Base-by-base conservation (phyloP, 2,888 invertebrate species). In the Dolichopus griseipennis region DNA sequence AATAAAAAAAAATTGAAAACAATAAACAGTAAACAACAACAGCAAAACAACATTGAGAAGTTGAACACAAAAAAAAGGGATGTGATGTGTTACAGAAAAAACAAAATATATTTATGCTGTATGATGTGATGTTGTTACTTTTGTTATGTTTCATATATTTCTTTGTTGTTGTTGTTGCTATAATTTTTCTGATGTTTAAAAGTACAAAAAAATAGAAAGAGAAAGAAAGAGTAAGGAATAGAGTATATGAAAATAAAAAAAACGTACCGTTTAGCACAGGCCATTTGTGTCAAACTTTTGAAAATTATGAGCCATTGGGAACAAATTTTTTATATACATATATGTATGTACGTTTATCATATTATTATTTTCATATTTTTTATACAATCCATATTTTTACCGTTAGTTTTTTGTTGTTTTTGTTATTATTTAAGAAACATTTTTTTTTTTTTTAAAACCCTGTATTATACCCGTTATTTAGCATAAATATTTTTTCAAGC, bases 221-320 rank as follows among this genome's bases (percentile, higher is more conserved):
- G 27, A 27, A 27, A 27, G 27, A 27, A 4, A 27, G 27, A 27
- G 27, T 2, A 5, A 27, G 27, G 5, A 5, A 27, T 27, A 27
- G 27, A 27, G 27, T 4, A 27, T 27, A 27, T 27, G 27, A 27
- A 27, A 27, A n/a, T 12, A 15, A 43, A 43, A 5, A 6, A 52
- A 52, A 52, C 9, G 15, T 18, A 63, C 15, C 63, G 27, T 63
- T 63, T 63, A 63, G 63, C 63, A 63, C 63, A 63, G 63, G 63
- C 63, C 63, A 27, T 63, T 63, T 63, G 18, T 18, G 63, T 63
- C 63, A 63, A 63, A 63, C 63, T 63, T 63, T 63, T 27, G 27
- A 63, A 63, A 63, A 63, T 63, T 63, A 63, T 63, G 63, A 63
- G 63, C 63, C 63, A 63, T 63, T 63, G 63, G 63, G 63, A 63